Conservation (phyloP, 2,888 invertebrate species). For the Chloroclystis v-ata region DNA sequence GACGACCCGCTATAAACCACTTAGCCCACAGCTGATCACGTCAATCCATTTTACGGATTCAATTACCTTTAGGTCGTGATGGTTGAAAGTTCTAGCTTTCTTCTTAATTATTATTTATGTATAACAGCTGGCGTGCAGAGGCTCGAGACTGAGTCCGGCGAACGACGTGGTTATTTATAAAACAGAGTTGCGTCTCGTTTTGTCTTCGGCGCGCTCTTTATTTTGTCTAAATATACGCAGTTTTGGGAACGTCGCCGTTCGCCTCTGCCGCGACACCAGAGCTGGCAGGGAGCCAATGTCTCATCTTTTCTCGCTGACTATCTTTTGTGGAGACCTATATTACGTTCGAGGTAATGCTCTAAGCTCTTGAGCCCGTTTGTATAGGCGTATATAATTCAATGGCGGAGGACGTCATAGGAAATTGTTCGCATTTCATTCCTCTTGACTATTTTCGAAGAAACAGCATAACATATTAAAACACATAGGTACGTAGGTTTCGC, state of each 20-base stretch:
- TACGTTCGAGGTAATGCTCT: slow-evolving; percentile 7
- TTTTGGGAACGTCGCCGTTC: slow-evolving; percentile 75
- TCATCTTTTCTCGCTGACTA: slow-evolving; percentile 61
- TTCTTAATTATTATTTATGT: slow-evolving; percentile 77
- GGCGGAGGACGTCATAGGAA: too few species aligned
- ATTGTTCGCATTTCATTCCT: too few species aligned
- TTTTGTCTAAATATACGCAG: slow-evolving; percentile 79
- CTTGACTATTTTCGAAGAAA: too few species aligned
- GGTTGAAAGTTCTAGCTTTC: slow-evolving; percentile 56
- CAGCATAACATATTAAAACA: too few species aligned
- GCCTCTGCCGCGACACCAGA: slow-evolving; percentile 66
- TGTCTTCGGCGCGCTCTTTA: slow-evolving; percentile 78
- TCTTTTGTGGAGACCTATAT: slow-evolving; percentile 54
- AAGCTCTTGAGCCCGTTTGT: slow-evolving; percentile 11
- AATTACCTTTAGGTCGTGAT: slow-evolving; percentile 25
- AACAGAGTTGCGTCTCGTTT: slow-evolving; percentile 78
- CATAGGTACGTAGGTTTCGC: too few species aligned
- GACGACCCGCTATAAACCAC: slow-evolving; percentile 32
- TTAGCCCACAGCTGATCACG: slow-evolving; percentile 22
- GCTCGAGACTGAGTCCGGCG: slow-evolving; percentile 68
- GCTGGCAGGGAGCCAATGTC: slow-evolving; percentile 63
- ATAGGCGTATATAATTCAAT: background rate
- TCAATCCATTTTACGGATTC: slow-evolving; percentile 22
- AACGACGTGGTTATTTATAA: slow-evolving; percentile 76
- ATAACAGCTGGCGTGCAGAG: slow-evolving; percentile 75